Base-by-base conservation (phyloP, 2,113 vertebrate species). In the Mobula hypostoma region DNA sequence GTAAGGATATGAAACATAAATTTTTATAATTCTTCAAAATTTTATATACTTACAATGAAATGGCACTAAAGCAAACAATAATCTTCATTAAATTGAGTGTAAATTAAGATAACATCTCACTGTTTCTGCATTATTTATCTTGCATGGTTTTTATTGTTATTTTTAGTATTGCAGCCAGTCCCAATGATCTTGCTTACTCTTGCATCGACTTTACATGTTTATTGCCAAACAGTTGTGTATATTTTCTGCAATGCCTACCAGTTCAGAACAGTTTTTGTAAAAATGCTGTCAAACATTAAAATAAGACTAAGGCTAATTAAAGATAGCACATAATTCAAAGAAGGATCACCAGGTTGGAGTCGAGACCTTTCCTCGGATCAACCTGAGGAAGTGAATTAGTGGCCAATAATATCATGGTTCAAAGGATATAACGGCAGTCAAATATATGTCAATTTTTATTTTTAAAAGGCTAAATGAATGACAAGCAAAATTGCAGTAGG, bases 11-110 rank as follows among this genome's bases (percentile, higher is more conserved):
- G 85, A n/a, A 32, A 32, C 14, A 17, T 8, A 90, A 32, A 66
- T 32, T 90, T 90, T 90, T 29, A 66, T 90, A 90, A 19, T 88
- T 90, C 29, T 68, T 90, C 29, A 90, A 90, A 87, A 68, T 4
- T 15, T 90, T 11, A 32, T 90, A 68, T 32, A 32, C 14, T 90
- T 66, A n/a, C 61, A 90, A 17, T 68, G n/a, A 66, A 90, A 90
- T 90, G 29, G 12, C 66, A 56, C 82, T 9, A 56, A 40, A 56
- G 40, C 21, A 83, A 83, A 40, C 80, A 56, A 83, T 56, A 56
- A 56, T 1, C 80, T 85, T 66, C 61, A 32, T 32, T 90, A 66
- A 90, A 32, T 68, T 90, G 58, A 90, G n/a, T n/a, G 66, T 90
- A 66, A 66, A 68, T 68, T 90, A 90, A 90, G n/a, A 19, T 90